Evolutionary conservation across 2,797 vertebrate species (phyloP).

Genomic region (Acrossocheilus fasciatus): DNA sequence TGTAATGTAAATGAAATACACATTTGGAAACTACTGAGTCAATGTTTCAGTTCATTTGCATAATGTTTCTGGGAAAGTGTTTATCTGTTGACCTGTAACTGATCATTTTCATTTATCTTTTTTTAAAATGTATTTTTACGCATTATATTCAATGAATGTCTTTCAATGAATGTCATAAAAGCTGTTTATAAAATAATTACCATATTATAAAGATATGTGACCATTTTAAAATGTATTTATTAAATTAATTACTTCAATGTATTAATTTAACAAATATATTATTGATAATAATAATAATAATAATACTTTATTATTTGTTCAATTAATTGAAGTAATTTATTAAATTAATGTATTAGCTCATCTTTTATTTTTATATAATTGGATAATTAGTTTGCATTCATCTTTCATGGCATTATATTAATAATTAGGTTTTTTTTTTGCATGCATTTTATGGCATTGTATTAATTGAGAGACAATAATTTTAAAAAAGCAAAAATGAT

Average conservation of each 20-base stretch:
- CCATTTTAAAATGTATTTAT: neutral
- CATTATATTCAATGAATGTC: neutral
- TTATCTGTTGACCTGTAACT: neutral
- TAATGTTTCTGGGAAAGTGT: neutral
- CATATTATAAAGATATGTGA: neutral
- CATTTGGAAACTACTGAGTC: neutral
- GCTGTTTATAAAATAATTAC: neutral
- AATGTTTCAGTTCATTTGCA: neutral
- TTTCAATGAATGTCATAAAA: neutral
- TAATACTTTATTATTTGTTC: neutral
- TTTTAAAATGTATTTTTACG: neutral
- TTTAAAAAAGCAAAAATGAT: neutral
- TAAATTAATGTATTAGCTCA: neutral
- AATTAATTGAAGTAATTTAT: neutral
- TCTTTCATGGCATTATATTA: neutral
- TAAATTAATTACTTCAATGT: neutral
- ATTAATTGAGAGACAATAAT: neutral
- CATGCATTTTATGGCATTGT: neutral
- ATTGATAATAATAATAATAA: neutral
- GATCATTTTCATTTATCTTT: neutral
- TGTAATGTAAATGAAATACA: neutral
- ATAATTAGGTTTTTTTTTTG: neutral
- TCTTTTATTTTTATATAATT: neutral
- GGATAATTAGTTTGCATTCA: neutral
- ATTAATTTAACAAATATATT: neutral